Base-by-base conservation (phyloP, 2,113 vertebrate species). In the Microtus oregoni region DNA sequence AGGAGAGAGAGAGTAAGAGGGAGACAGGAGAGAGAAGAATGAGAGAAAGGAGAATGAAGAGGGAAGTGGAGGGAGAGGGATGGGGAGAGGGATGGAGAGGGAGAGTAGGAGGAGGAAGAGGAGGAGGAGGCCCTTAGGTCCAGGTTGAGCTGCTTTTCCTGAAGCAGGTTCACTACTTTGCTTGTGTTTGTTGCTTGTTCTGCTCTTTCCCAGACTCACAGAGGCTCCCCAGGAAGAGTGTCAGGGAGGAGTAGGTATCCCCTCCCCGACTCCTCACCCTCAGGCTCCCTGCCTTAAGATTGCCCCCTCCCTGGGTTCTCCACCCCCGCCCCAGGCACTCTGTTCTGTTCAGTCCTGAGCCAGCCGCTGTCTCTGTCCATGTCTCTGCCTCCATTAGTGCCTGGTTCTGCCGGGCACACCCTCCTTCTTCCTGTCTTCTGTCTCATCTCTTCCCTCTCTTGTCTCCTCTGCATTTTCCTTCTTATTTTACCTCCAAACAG, bases 1-100 rank as follows among this genome's bases (percentile, higher is more conserved):
- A 26, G 52, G 2, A 12, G 12, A 2, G 12, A 14, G 7, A 61
- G 7, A 0, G 5, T n/a, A 5, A 52, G 10, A 4, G 10, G 0
- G 55, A 19, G 1, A 2, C 0, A 4, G 12, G 35, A 2, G 2
- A 6, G 14, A 22, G 20, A 17, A 78, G 28, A 35, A 28, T 17
- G 76, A 47, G 26, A 4, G 38, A 44, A 44, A 10, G 4, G 44
- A 8, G 17, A 9, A 2, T 6, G 20, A 32, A 15, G 22, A 41
- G 10, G 28, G 3, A 17, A 9, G 52, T 0, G 4, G 52, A 55
- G 52, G 4, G 52, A 55, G 52, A 55, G 52, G 52, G 52, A 4
- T 15, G 14, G 14, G n/a, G 12, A 12, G 72, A n/a, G 35, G 75
- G 30, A 52, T 52, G 38, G 44, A 22, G 38, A 52, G 70, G 7